Percentiles rank a stretch among this genome's conserved stretches.
phyloP scores from a whole-genome alignment of 2,888 invertebrate genomes.

The Nesidiocoris tenuis region DNA sequence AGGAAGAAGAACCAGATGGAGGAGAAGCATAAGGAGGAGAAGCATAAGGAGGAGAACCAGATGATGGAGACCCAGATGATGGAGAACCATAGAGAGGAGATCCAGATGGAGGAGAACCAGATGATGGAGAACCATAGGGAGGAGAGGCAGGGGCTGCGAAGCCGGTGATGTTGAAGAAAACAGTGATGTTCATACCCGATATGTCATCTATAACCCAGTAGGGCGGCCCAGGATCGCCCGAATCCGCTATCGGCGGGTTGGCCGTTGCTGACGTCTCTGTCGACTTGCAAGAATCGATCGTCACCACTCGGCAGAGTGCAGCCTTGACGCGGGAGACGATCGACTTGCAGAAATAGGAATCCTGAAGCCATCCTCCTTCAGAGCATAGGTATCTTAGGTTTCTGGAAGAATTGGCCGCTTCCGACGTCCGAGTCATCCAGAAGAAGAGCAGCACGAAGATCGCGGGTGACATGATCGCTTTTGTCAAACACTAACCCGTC shows the following conservation, averaged over 20 bases:
- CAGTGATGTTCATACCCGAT: constrained; percentile 13
- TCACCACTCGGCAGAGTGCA: constrained; percentile 5
- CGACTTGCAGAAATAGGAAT: constrained; percentile 2
- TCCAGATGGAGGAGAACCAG: background rate
- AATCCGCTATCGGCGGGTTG: background rate
- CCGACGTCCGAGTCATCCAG: background rate
- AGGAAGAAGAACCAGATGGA: background rate
- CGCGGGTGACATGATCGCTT: background rate
- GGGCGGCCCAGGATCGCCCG: background rate
- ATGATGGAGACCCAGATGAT: background rate
- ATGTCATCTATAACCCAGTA: constrained; percentile 23
- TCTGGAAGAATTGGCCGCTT: background rate
- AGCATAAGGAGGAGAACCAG: too few relatives aligned
- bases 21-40: background rate
- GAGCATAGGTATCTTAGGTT: constrained; percentile 1
- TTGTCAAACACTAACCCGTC: background rate
- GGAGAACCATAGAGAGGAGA: too few relatives aligned
- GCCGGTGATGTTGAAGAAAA: constrained; percentile 16
- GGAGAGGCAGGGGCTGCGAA: constrained; percentile 4
- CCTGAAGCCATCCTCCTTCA: constrained; percentile 2
- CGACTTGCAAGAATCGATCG: background rate
- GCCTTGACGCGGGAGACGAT: constrained; percentile 6
- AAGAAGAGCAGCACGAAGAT: background rate
- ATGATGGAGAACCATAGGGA: background rate
- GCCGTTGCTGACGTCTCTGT: background rate